Evolutionary conservation across 2,888 invertebrate genomes (phyloP).

Genomic region (Molanna angustata): DNA sequence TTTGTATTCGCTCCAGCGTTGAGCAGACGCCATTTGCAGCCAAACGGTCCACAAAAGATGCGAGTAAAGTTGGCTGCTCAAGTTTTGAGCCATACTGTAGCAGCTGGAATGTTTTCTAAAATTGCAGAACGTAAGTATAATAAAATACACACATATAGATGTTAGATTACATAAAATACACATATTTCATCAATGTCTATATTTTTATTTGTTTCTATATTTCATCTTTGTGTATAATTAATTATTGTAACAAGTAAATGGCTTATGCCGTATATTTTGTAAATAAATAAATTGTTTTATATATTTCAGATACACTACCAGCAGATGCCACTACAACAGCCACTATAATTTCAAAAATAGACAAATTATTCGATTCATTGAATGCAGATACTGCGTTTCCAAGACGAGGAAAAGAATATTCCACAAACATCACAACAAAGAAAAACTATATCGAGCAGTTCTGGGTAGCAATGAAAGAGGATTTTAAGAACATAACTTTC

Average conservation of each 20-base stretch:
- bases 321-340: neutral
- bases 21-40: constrained; percentile 13
- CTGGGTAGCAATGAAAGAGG: neutral
- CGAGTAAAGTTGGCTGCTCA: constrained; percentile 20
- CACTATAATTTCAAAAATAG: neutral
- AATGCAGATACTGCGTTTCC: neutral
- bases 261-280: no score
- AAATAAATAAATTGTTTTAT: no score
- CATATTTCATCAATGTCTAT: no score
- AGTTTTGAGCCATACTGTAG: constrained; percentile 21
- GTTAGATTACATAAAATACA: no score
- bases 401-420: neutral
- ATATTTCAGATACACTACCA: no score
- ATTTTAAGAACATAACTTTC: neutral
- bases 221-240: no score
- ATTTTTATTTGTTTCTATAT: no score
- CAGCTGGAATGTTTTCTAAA: constrained; percentile 9
- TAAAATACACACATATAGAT: no score
- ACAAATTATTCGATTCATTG: neutral
- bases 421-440: neutral
- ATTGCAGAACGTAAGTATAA: neutral
- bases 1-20: neutral
- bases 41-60: constrained; percentile 24
- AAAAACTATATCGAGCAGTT: neutral
- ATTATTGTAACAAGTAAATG: no score